These are phyloP conservation scores for Argyresthia albistria DNA, from an alignment of 2,888 invertebrate species.

Conservation along the genomic window DNA sequence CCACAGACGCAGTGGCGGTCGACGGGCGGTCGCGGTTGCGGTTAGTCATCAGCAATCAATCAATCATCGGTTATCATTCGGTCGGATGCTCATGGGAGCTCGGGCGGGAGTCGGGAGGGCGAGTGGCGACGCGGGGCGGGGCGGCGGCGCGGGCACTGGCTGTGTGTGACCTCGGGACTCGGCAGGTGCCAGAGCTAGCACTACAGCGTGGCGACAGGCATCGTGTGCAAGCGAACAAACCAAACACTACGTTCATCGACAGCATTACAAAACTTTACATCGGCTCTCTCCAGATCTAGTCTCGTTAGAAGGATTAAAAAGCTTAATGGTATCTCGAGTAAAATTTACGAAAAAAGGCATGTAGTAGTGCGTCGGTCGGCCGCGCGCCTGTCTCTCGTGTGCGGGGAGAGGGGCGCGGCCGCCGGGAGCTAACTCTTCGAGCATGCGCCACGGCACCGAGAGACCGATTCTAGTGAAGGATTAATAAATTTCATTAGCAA, in stretches of 20 bases:
- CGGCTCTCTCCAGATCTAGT: conserved; percentile 71
- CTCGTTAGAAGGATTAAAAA: conserved; percentile 72
- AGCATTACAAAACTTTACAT: conserved; percentile 72
- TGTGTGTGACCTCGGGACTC: conserved; percentile 72
- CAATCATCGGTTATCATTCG: conserved; percentile 1
- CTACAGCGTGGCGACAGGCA: conserved; percentile 74
- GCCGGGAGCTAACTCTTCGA: conserved; percentile 72
- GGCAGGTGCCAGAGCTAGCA: conserved; percentile 72
- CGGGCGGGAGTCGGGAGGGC: conserved; percentile 6
- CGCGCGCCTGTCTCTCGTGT: conserved; percentile 66
- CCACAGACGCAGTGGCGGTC: conserved; percentile 12
- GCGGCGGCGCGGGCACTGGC: conserved; percentile 36
- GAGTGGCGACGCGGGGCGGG: conserved; percentile 17
- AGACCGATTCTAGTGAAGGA: conserved; percentile 81
- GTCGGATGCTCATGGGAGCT: conserved; percentile 1
- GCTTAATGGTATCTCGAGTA: conserved; percentile 68
- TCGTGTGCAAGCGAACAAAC: conserved; percentile 75
- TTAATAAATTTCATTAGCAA: conserved; percentile 74
- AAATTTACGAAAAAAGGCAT: conserved; percentile 70
- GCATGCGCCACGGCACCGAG: conserved; percentile 82
- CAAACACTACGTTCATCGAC: conserved; percentile 72
- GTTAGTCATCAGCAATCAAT: background rate
- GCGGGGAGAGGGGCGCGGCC: conserved; percentile 67
- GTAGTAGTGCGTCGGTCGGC: conserved; percentile 69
- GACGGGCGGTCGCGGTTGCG: conserved; percentile 1